Evolutionary conservation across 2,888 invertebrate genomes (phyloP), one percentile per base, ranked within the genome.

Genomic region (Coremacera marginata): DNA sequence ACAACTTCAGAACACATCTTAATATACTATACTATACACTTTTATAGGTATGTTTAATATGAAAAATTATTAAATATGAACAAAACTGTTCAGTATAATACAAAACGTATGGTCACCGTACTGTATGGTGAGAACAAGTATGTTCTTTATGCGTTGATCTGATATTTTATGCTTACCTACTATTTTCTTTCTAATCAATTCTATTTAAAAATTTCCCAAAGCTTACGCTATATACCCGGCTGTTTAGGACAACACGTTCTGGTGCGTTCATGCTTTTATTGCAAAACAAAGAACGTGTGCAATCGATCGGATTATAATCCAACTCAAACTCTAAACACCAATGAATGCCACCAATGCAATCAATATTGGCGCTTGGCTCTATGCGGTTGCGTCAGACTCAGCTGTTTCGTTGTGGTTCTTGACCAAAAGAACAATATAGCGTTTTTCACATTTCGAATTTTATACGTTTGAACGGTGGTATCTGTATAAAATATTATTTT

Each of bases 221-320:
- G 44, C 44, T 44, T 44, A 44, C 1, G 44, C 11, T 11, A 11
- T 1, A 44, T 44, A 44, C 44, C 44, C 44, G 44, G 44, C 44
- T 44, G 44, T 7, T 44, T 44, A 44, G 44, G 44, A 44, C 44
- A 44, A 44, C 44, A 44, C 44, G 44, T 44, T 44, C 51, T 52
- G 34, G 16, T 62, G 63, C 22, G 25, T 25, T 27, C 27, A 11
- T 44, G 44, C 44, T 34, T 67, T 67, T 67, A 44, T 67, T 67
- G 67, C 67, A 57, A 37, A 71, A 76, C 52, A 37, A 31, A 63
- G 65, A 78, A 78, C 78, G 78, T 78, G 78, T 75, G 67, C 65
- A 78, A 71, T 78, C 60, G 78, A 75, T 75, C 75, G 78, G 78
- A 78, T 78, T 78, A 70, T 67, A 52, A 27, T 63, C 27, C 14